phyloP scores from a whole-genome alignment of 2,888 invertebrate genomes.

The Brenthis daphne region DNA sequence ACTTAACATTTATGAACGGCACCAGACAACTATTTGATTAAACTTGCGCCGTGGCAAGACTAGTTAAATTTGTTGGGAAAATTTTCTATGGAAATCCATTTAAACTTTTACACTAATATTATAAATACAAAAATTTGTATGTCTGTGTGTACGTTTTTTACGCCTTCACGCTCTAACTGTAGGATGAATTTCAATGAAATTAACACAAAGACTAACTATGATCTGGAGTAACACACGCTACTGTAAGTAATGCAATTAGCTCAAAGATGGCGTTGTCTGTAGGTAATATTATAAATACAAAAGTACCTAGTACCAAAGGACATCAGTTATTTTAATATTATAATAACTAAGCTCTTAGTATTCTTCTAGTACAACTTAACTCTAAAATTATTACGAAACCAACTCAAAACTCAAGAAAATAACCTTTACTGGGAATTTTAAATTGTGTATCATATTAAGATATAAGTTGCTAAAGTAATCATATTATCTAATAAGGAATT shows the following conservation, averaged over 20 bases:
- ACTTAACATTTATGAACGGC: constrained; percentile 44
- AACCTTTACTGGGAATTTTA: neutral
- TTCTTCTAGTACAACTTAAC: neutral
- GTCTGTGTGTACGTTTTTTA: too few species aligned
- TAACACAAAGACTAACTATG: too few species aligned
- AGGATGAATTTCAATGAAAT: too few species aligned
- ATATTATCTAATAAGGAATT: too few species aligned
- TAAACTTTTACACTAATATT: constrained; percentile 16
- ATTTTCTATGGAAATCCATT: constrained; percentile 28
- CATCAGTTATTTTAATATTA: constrained; percentile 1
- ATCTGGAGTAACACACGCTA: too few species aligned
- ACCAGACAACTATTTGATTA: constrained; percentile 42
- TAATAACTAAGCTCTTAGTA: constrained; percentile 18
- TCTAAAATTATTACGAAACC: too few species aligned
- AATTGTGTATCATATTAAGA: neutral
- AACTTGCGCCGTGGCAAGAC: constrained; percentile 27
- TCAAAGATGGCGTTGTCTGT: too few species aligned
- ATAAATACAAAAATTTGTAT: neutral
- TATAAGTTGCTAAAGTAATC: neutral
- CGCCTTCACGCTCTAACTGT: too few species aligned
- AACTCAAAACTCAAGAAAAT: too few species aligned
- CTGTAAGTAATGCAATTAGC: too few species aligned
- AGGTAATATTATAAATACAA: too few species aligned
- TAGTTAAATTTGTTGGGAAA: constrained; percentile 25
- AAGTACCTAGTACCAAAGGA: too few species aligned